Percentiles rank a stretch among this genome's conserved stretches.
These are phyloP conservation scores for Enteromius thamalakanensis DNA, from an alignment of 2,797 vertebrate genomes.

Conservation along the genomic window DNA sequence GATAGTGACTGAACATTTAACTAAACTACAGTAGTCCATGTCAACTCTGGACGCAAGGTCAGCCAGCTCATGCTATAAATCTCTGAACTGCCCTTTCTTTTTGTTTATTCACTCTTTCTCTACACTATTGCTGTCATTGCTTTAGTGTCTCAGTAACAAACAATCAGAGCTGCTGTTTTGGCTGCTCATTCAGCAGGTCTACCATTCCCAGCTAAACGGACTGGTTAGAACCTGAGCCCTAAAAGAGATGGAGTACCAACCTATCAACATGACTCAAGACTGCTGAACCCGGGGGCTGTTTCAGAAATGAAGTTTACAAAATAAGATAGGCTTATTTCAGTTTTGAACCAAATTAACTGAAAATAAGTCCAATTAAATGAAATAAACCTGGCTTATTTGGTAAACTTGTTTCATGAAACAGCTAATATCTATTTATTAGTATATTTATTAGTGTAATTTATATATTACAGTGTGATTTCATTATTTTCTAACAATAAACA, in stretches of 20 bases:
- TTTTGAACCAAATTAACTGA: too few species aligned
- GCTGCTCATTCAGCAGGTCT: slow-evolving; percentile 10
- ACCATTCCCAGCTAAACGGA: not conserved
- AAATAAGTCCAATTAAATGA: too few species aligned
- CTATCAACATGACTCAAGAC: not conserved
- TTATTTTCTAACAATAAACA: not conserved
- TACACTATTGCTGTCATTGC: slow-evolving; percentile 19
- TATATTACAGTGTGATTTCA: not conserved
- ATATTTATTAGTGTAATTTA: too few species aligned
- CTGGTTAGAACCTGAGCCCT: not conserved
- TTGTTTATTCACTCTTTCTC: slow-evolving; percentile 7
- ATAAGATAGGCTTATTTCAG: too few species aligned
- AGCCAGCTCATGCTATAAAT: slow-evolving; percentile 8
- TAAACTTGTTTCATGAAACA: too few species aligned
- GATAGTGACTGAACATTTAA: not conserved
- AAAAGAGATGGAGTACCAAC: not conserved
- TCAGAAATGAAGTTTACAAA: too few species aligned
- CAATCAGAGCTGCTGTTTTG: slow-evolving; percentile 48
- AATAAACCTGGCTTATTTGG: too few species aligned
- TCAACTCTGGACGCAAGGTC: not conserved
- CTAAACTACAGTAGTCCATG: not conserved
- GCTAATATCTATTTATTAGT: too few species aligned
- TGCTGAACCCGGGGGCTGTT: not conserved
- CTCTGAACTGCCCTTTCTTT: slow-evolving; percentile 6
- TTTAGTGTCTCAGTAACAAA: slow-evolving; percentile 49